Conservation (phyloP, 2,113 vertebrate genomes). For the Manacus vitellinus region DNA sequence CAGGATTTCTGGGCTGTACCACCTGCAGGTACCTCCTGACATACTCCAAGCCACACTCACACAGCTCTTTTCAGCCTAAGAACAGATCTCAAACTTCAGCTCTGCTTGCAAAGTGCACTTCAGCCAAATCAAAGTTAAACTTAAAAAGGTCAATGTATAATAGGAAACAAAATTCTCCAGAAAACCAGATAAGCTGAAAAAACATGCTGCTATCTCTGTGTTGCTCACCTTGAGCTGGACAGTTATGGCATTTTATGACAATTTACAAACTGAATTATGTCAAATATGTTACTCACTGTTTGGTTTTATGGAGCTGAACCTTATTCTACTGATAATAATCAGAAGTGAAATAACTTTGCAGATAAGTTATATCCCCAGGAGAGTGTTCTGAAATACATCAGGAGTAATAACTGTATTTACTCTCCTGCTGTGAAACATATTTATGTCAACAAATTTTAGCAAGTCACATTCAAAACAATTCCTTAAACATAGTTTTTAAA, state of each 20-base stretch:
- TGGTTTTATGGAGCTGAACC: neutral
- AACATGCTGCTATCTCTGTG: neutral
- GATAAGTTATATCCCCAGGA: neutral
- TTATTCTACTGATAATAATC: neutral
- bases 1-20: neutral
- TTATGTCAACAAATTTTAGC: neutral
- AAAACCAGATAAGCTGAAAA: neutral
- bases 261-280: neutral
- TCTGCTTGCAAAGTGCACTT: neutral
- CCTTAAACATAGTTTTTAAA: neutral
- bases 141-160: neutral
- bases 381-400: neutral
- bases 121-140: neutral
- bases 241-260: neutral
- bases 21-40: neutral
- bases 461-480: neutral
- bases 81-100: neutral
- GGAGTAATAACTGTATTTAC: neutral
- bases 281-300: neutral
- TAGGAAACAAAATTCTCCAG: neutral
- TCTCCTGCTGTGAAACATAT: neutral
- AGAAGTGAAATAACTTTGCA: slow-evolving; percentile 11
- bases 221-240: neutral
- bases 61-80: neutral
- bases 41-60: neutral